A percentile compares a stretch with the other conserved stretches of the same genome.
phyloP scores from a whole-genome alignment of 2,888 invertebrate species.

The Coenonympha glycerion region DNA sequence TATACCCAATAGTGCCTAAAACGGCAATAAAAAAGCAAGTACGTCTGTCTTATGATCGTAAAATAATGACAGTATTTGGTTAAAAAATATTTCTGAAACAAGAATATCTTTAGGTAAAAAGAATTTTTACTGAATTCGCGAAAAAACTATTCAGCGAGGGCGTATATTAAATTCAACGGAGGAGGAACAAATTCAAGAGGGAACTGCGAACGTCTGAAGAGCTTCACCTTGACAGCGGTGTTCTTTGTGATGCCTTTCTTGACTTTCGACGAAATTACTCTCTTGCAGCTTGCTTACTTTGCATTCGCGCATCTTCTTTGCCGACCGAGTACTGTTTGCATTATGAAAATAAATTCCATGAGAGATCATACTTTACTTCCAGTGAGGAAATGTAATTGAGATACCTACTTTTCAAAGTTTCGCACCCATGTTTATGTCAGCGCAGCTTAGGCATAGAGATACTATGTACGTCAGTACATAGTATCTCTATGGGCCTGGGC shows the following conservation, averaged over 20 bases:
- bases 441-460: too few species aligned
- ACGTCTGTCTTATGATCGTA: too few species aligned
- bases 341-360: constrained; percentile 6
- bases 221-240: constrained; percentile 21
- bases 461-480: too few species aligned
- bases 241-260: constrained; percentile 19
- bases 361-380: background rate
- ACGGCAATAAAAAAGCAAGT: too few species aligned
- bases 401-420: background rate
- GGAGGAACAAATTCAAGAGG: constrained; percentile 9
- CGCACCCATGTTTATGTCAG: too few species aligned
- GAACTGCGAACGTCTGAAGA: constrained; percentile 12
- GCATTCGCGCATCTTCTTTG: constrained; percentile 2
- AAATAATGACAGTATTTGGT: too few species aligned
- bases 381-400: background rate
- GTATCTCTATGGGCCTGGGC: too few species aligned
- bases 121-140: background rate
- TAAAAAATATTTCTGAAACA: too few species aligned
- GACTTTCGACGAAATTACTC: constrained; percentile 21
- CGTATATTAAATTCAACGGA: constrained; percentile 2
- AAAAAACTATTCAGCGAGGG: background rate
- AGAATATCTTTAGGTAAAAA: background rate
- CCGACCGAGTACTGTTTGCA: background rate
- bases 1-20: background rate
- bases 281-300: constrained; percentile 11